Percentiles rank a stretch among this genome's conserved stretches.
Conservation (phyloP, 2,888 invertebrate species). For the Alsophila aescularia region DNA sequence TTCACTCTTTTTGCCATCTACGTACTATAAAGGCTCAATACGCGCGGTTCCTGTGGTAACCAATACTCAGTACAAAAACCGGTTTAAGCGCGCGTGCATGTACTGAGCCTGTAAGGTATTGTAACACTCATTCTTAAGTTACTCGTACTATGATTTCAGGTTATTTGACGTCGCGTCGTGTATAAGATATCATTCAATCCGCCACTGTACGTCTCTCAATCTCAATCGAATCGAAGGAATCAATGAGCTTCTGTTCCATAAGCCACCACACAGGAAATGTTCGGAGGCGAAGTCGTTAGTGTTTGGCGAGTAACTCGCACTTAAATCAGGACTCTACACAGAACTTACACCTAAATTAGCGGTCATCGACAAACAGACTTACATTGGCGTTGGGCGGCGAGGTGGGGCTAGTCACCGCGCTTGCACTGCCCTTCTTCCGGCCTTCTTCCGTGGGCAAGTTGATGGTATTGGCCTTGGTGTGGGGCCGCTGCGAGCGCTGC, state of each 20-base stretch:
- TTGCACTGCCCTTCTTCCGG: constrained; percentile 59
- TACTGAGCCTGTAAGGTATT: too few relatives aligned
- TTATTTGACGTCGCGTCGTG: not conserved
- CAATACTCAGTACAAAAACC: too few relatives aligned
- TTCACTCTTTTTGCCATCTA: not conserved
- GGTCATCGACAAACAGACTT: constrained; percentile 46
- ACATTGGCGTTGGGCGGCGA: constrained; percentile 76
- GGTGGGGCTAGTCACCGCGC: constrained; percentile 64
- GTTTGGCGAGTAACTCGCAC: not conserved
- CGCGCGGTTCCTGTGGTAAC: too few relatives aligned
- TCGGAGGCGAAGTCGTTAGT: not conserved
- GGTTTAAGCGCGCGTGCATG: too few relatives aligned
- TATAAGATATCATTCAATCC: not conserved
- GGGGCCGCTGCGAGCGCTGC: constrained; percentile 69
- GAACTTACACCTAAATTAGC: too few relatives aligned
- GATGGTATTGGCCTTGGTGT: constrained; percentile 84
- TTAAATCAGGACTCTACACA: too few relatives aligned
- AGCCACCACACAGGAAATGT: not conserved
- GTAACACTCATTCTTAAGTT: too few relatives aligned
- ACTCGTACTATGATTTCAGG: not conserved
- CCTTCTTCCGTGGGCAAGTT: constrained; percentile 82
- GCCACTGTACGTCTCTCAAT: not conserved
- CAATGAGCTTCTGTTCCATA: not conserved
- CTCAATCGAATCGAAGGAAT: not conserved
- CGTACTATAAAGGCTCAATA: not conserved